Percentiles rank a stretch among this genome's conserved stretches.
These are phyloP conservation scores for Syndactyla subalaris DNA, from an alignment of 2,797 vertebrate genomes.

Conservation along the genomic window DNA sequence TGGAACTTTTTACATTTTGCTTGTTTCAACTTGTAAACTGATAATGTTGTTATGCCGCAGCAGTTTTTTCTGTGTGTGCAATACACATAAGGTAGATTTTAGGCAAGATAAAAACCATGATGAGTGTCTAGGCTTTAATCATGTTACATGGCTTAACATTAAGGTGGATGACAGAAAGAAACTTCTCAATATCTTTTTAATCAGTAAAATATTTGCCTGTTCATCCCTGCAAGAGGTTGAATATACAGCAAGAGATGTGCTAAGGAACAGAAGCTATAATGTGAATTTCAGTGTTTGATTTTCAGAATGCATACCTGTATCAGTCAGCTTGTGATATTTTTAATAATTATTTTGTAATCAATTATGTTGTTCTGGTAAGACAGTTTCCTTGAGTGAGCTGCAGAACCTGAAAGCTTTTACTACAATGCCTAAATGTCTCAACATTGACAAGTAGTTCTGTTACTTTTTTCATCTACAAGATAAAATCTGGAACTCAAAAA, in stretches of 20 bases:
- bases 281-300: background rate
- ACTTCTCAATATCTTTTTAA: constrained; percentile 17
- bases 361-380: background rate
- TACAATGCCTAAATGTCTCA: background rate
- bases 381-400: background rate
- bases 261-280: background rate
- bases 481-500: constrained; percentile 3
- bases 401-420: background rate
- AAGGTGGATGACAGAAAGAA: background rate
- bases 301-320: background rate
- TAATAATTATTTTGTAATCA: background rate
- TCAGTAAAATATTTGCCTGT: constrained; percentile 27
- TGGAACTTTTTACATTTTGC: background rate
- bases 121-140: background rate
- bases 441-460: background rate
- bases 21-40: background rate
- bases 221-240: background rate
- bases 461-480: background rate
- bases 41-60: background rate
- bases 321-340: background rate
- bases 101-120: background rate
- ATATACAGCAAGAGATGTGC: background rate
- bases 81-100: background rate
- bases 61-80: background rate
- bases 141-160: background rate